Base-by-base conservation (phyloP, 2,888 invertebrate genomes). In the Dusona sp. region DNA sequence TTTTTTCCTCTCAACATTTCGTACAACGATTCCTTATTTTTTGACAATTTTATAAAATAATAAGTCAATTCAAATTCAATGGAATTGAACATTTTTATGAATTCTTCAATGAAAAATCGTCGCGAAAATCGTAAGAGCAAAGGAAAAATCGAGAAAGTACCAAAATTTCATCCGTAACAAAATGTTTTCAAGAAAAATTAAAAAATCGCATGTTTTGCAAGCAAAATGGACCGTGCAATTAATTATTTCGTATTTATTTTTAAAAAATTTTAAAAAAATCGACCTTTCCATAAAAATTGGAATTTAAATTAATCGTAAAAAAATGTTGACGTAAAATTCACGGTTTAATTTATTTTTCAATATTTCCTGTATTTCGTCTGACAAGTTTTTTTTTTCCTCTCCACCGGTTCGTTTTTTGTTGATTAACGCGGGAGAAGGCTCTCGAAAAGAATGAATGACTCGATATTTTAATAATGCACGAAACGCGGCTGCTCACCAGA, bases 381-480 rank as follows among this genome's bases (percentile, higher is more conserved):
- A 29, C 22, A 51, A 33, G n/a, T 29, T 33, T 51, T 72, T 29
- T 45, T 67, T 48, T 64, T n/a, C 45, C 9, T 7, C 7, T 61
- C 33, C 11, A 25, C 25, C 3, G 9, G n/a, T 42, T 48, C 4
- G 54, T 42, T 11, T 36, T 51, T 68, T 51, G 7, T 78, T 68
- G n/a, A n/a, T n/a, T 9, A 36, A 38, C 38, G 22, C 29, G n/a
- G 16, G 38, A 8, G 54, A 0, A 29, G 4, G 61, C 29, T 61
- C 16, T 6, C n/a, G n/a, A 7, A 61, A 29, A 61, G 70, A 36
- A 22, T 33, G 68, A 72, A 64, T 72, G 70, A 70, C 61, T 64
- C 42, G 61, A 61, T 75, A 38, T 57, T 64, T 67, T 1, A 38
- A 54, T 68, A 67, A 78, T n/a, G 9, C 4, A 22, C 57, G 51